Percentiles rank a stretch among this genome's conserved stretches.
phyloP scores from a whole-genome alignment of 2,113 vertebrate species.

The Phylloscopus whistleri region DNA sequence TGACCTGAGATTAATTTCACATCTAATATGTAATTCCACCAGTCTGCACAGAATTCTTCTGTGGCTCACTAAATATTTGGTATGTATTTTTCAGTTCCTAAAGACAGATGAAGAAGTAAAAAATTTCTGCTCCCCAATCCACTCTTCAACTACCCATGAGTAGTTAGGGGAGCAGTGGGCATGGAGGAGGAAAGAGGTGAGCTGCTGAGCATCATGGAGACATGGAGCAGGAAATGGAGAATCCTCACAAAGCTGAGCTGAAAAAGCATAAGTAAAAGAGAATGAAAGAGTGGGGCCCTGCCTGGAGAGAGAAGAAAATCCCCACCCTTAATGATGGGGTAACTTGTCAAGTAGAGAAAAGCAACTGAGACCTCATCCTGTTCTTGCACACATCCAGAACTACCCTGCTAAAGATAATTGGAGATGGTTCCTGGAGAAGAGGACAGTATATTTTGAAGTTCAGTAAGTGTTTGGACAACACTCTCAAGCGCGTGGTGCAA shows the following conservation, averaged over 20 bases:
- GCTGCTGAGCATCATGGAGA: not conserved
- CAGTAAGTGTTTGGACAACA: not conserved
- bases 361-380: not conserved
- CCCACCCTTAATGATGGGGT: not conserved
- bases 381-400: not conserved
- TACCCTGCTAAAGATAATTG: not conserved
- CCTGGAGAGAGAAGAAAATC: not conserved
- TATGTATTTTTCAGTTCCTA: not conserved
- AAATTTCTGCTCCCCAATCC: not conserved
- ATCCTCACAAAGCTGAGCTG: not conserved
- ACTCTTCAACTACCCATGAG: not conserved
- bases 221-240: not conserved
- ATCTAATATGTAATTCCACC: slow-evolving; percentile 3
- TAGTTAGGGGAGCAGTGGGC: not conserved
- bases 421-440: not conserved
- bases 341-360: not conserved
- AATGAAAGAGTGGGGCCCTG: not conserved
- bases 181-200: not conserved
- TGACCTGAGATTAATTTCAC: not conserved
- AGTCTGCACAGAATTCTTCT: slow-evolving; percentile 24
- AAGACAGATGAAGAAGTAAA: not conserved
- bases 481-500: rapidly evolving
- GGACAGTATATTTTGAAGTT: not conserved
- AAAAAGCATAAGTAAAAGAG: not conserved
- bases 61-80: not conserved